Conservation (phyloP, 2,797 vertebrate species). For the Bryconaethiops microstoma region DNA sequence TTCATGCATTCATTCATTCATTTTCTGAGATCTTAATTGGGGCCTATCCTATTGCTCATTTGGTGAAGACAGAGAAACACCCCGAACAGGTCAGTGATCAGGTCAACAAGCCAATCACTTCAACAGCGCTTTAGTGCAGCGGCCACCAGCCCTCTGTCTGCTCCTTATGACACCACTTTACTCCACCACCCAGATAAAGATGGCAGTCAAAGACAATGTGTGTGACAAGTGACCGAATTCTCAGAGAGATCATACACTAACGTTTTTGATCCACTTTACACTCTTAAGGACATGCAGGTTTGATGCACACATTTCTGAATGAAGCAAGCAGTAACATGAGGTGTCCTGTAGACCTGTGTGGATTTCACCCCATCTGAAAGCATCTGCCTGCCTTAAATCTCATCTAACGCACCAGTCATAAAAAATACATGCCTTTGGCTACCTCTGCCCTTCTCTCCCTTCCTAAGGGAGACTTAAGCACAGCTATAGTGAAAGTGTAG, state of each 20-base stretch:
- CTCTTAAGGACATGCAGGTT: no score
- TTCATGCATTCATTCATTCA: no score
- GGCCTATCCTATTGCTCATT: no score
- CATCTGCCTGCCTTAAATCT: constrained; percentile 56
- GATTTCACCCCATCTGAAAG: constrained; percentile 27
- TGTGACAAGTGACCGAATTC: constrained; percentile 12
- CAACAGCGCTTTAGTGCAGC: constrained; percentile 7
- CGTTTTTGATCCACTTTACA: not conserved
- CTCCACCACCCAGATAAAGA: constrained; percentile 17
- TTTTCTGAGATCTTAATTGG: no score
- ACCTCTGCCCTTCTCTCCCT: constrained; percentile 62
- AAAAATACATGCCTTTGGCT: constrained; percentile 71
- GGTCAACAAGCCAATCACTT: not conserved
- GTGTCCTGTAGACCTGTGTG: not conserved
- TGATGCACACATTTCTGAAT: not conserved
- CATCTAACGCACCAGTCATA: constrained; percentile 65
- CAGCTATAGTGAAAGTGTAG: constrained; percentile 71
- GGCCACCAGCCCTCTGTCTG: not conserved
- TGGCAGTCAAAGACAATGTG: not conserved
- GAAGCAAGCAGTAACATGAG: not conserved
- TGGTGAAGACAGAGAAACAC: no score
- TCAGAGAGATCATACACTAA: not conserved
- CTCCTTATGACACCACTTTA: constrained; percentile 9
- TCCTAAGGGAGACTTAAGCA: constrained; percentile 68
- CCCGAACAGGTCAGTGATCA: no score